These are phyloP conservation scores for Cantharis nigra DNA, from an alignment of 2,888 invertebrate species.

Conservation along the genomic window DNA sequence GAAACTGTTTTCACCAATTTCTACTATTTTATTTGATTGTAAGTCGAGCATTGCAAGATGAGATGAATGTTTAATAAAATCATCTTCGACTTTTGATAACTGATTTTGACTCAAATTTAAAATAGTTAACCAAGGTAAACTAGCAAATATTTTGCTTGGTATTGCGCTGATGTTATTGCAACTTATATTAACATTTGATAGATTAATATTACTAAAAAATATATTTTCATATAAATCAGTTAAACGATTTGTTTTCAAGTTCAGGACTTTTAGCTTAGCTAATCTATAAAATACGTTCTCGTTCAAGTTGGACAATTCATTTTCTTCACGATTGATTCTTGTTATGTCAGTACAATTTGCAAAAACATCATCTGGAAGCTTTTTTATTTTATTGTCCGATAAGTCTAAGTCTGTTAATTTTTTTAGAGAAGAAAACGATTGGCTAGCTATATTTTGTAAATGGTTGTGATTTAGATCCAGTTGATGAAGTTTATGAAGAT, in stretches of 20 bases:
- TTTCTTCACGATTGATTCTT: neutral
- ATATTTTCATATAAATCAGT: neutral
- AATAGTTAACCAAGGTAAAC: neutral
- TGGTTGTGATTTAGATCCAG: slow-evolving; percentile 5
- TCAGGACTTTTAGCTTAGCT: neutral
- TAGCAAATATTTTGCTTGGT: neutral
- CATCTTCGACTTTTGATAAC: neutral
- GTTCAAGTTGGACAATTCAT: neutral
- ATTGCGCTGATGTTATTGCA: slow-evolving; percentile 1
- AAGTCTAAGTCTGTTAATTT: neutral
- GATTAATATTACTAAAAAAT: neutral
- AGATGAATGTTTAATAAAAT: neutral
- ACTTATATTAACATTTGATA: neutral
- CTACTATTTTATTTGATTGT: neutral
- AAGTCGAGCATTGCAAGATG: neutral
- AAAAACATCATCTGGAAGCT: neutral
- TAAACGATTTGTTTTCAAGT: slow-evolving; percentile 2
- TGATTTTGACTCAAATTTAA: slow-evolving; percentile 1
- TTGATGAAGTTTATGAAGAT: neutral
- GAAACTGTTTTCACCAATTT: neutral
- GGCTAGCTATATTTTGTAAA: neutral
- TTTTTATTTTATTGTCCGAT: neutral
- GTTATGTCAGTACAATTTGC: neutral
- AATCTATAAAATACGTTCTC: slow-evolving; percentile 9
- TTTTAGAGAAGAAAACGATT: neutral